Evolutionary conservation across 2,888 invertebrate genomes (phyloP).

Genomic region (Aricia artaxerxes): DNA sequence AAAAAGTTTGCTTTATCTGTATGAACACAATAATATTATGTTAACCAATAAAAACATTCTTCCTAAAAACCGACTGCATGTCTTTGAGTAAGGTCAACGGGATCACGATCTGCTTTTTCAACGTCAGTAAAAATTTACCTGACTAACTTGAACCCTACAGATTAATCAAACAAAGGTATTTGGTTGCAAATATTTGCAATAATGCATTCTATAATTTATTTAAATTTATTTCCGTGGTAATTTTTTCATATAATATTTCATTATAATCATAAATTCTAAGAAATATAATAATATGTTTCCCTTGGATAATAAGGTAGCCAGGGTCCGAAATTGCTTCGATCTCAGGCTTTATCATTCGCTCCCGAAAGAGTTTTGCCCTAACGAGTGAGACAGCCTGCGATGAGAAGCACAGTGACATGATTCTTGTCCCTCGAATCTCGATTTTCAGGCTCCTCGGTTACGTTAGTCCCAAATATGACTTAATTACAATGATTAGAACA

Average conservation of each 20-base stretch:
- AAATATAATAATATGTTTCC: too few species aligned
- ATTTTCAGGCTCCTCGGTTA: neutral
- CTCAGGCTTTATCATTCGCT: too few species aligned
- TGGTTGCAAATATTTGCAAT: neutral
- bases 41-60: conserved; percentile 1
- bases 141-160: neutral
- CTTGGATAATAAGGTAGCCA: too few species aligned
- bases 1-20: too few species aligned
- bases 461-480: neutral
- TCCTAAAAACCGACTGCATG: neutral
- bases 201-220: neutral
- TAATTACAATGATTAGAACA: neutral
- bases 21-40: neutral
- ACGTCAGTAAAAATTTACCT: neutral
- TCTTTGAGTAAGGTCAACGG: conserved; percentile 15
- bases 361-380: too few species aligned
- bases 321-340: too few species aligned
- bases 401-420: neutral
- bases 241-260: neutral
- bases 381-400: too few species aligned
- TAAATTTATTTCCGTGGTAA: neutral
- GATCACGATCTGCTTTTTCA: neutral
- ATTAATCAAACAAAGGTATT: neutral
- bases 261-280: neutral
- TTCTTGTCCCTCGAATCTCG: neutral